Evolutionary conservation across 2,113 vertebrate genomes (phyloP).

Genomic region (Takifugu flavidus): DNA sequence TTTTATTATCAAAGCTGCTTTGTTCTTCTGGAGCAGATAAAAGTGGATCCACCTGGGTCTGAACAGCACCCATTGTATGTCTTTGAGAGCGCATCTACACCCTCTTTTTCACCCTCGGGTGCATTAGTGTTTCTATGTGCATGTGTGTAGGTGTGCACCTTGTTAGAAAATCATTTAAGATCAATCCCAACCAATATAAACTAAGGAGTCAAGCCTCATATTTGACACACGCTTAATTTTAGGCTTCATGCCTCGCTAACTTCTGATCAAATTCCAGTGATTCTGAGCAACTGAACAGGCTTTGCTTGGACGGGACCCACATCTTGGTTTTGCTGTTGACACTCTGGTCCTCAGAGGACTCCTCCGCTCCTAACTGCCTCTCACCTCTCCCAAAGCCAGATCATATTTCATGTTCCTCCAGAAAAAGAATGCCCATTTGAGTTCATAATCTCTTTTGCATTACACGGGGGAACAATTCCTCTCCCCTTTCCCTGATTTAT

Average conservation of each 20-base stretch:
- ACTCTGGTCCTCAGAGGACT: conserved; percentile 19
- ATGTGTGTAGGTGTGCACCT: too few species aligned
- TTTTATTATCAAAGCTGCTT: conserved; percentile 16
- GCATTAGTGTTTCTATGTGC: not conserved
- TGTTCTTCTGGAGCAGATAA: conserved; percentile 11
- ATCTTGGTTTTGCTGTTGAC: not conserved
- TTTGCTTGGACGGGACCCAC: too few species aligned
- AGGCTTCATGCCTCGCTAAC: not conserved
- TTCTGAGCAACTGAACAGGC: too few species aligned
- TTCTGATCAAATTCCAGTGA: too few species aligned
- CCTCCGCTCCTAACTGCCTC: conserved; percentile 52
- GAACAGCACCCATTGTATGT: conserved; percentile 5
- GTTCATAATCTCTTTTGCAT: conserved; percentile 69
- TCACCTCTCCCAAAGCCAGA: conserved; percentile 47
- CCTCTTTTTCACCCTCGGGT: not conserved
- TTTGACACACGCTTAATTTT: not conserved
- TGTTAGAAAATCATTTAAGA: not conserved
- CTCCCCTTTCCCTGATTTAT: conserved; percentile 62
- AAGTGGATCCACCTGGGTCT: not conserved
- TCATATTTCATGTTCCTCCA: conserved; percentile 68
- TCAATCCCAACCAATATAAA: not conserved
- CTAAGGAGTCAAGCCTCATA: not conserved
- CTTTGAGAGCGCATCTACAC: conserved; percentile 3
- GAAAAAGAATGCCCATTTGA: conserved; percentile 68
- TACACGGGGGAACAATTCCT: conserved; percentile 60